These are phyloP conservation scores for Trematocara variabile DNA, from an alignment of 2,113 vertebrate genomes.

Conservation along the genomic window DNA sequence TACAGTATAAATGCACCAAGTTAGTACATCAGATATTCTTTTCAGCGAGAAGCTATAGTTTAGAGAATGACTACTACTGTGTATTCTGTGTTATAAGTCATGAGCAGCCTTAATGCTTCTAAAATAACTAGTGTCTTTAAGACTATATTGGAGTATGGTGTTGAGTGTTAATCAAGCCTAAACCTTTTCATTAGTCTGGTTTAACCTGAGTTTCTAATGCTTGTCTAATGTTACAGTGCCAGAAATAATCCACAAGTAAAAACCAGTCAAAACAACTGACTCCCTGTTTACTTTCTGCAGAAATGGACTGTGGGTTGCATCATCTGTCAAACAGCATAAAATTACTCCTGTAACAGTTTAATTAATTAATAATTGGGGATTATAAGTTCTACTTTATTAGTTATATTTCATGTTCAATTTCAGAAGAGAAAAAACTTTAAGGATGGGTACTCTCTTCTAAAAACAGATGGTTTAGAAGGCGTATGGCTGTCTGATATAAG, in stretches of 20 bases:
- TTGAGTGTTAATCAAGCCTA: neutral
- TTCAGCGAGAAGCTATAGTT: neutral
- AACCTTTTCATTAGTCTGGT: neutral
- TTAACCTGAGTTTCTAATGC: neutral
- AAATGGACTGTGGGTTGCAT: neutral
- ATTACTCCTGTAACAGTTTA: neutral
- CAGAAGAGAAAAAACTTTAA: neutral
- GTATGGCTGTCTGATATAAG: neutral
- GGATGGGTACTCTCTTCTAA: neutral
- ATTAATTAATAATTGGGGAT: neutral
- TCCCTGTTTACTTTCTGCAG: neutral
- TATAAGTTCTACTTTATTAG: neutral
- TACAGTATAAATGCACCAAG: neutral
- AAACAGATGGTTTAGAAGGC: neutral
- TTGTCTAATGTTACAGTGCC: neutral
- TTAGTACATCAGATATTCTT: neutral
- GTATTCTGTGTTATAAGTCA: neutral
- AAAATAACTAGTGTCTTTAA: neutral
- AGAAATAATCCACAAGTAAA: neutral
- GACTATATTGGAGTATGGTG: neutral
- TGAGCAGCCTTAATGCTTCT: neutral
- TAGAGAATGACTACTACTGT: neutral
- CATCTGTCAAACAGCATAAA: neutral
- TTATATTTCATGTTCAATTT: neutral
- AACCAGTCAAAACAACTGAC: neutral